Conservation (phyloP, 2,888 invertebrate genomes). For the Pheosia tremula region DNA sequence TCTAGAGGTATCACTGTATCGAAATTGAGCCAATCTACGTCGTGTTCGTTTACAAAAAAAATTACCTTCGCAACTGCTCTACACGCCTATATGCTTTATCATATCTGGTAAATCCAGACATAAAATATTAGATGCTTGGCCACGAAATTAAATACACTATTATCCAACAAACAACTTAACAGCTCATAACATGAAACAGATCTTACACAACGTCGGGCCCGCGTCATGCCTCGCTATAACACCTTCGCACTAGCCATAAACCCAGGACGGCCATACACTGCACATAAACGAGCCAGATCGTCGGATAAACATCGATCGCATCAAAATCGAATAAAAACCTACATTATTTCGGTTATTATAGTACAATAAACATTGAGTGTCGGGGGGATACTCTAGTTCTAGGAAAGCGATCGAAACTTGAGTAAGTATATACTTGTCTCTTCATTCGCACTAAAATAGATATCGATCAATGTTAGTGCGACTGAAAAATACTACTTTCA, state of each 20-base stretch:
- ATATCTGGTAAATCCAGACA: background rate
- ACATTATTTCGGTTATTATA: constrained; percentile 75
- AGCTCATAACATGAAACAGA: background rate
- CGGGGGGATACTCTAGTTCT: constrained; percentile 11
- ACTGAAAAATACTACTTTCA: no score
- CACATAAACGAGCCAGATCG: constrained; percentile 59
- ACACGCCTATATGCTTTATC: no score
- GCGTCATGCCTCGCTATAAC: constrained; percentile 6
- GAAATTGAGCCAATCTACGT: no score
- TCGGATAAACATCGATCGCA: constrained; percentile 73
- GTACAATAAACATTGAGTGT: constrained; percentile 57
- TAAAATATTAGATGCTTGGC: background rate
- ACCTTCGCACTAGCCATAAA: constrained; percentile 19
- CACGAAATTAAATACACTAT: background rate
- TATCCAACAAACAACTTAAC: constrained; percentile 2
- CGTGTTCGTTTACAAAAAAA: no score
- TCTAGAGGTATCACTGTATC: no score
- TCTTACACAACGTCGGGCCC: constrained; percentile 3
- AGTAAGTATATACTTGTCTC: background rate
- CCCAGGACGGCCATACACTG: constrained; percentile 42
- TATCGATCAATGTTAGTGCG: no score
- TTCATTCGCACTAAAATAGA: no score
- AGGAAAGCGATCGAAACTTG: background rate
- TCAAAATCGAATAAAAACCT: constrained; percentile 71
- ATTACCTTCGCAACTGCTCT: no score